Evolutionary conservation across 1,140 invertebrate genomes (phyloP).

Genomic region (Cephus cinctus): DNA sequence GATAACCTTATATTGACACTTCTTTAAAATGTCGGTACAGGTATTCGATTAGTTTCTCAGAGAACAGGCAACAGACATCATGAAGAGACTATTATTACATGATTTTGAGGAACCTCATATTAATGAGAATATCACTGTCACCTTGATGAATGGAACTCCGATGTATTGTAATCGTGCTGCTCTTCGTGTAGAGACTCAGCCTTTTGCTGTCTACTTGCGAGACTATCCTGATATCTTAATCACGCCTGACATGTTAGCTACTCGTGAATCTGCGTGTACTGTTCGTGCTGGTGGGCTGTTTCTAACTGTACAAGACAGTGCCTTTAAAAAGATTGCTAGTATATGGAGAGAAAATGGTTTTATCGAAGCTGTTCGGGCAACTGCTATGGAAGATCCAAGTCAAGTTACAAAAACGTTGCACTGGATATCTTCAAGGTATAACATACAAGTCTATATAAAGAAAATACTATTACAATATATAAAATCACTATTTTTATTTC

Average conservation of each 20-base stretch:
- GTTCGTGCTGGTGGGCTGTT: constrained; percentile 48
- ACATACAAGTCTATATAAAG: too few relatives aligned
- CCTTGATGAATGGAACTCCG: constrained; percentile 23
- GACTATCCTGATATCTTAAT: constrained; percentile 42
- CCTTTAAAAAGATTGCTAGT: constrained; percentile 48
- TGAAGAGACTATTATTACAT: constrained; percentile 38
- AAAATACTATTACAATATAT: too few relatives aligned
- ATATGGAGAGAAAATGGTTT: constrained; percentile 61
- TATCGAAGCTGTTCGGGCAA: constrained; percentile 54
- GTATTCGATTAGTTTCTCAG: too few relatives aligned
- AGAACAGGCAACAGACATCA: too few relatives aligned
- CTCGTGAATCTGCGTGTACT: constrained; percentile 42
- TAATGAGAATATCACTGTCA: constrained; percentile 29
- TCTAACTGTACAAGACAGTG: constrained; percentile 49
- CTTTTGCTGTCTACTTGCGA: constrained; percentile 35
- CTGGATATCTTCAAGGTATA: constrained; percentile 45
- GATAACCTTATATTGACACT: too few relatives aligned
- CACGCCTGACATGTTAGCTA: constrained; percentile 45
- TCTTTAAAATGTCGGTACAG: too few relatives aligned
- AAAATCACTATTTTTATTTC: constrained; percentile 23
- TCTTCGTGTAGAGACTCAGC: constrained; percentile 40
- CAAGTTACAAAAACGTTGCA: constrained; percentile 40
- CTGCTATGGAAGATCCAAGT: constrained; percentile 49
- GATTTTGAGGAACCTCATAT: constrained; percentile 38
- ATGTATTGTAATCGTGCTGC: constrained; percentile 34